phyloP scores from a whole-genome alignment of 2,888 invertebrate genomes.

The Acronicta aceris region DNA sequence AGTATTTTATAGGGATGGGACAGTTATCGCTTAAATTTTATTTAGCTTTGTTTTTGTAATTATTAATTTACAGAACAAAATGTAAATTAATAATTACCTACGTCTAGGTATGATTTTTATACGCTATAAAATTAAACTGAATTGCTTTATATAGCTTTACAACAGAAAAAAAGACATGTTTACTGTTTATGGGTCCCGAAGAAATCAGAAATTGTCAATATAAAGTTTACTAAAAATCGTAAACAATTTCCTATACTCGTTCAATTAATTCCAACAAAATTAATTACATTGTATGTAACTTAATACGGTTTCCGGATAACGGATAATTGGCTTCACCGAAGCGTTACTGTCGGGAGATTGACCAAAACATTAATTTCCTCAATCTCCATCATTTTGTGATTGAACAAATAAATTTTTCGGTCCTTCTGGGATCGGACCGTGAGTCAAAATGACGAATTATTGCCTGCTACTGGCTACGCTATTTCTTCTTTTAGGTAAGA shows the following conservation, averaged over 20 bases:
- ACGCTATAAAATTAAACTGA: no score
- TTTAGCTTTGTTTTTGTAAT: no score
- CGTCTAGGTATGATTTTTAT: no score
- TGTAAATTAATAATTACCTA: no score
- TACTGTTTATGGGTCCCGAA: background rate
- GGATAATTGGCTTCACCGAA: conserved; percentile 60
- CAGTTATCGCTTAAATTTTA: no score
- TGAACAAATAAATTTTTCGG: conserved; percentile 56
- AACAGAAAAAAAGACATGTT: no score
- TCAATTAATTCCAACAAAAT: conserved; percentile 44
- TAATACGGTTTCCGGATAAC: conserved; percentile 50
- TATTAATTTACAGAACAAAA: no score
- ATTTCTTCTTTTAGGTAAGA: conserved; percentile 67
- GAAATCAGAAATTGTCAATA: conserved; percentile 9
- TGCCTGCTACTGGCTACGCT: conserved; percentile 52
- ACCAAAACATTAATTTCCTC: conserved; percentile 60
- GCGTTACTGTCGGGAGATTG: conserved; percentile 62
- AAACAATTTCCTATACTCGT: conserved; percentile 17
- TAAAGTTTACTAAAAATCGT: conserved; percentile 10
- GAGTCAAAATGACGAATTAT: conserved; percentile 63
- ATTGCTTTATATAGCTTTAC: no score
- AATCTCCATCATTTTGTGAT: conserved; percentile 31
- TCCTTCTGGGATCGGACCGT: conserved; percentile 65
- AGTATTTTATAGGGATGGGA: no score
- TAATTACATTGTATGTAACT: conserved; percentile 33